Percentiles rank a stretch among this genome's conserved stretches.
Evolutionary conservation across 2,888 invertebrate species (phyloP).

Genomic region (Drosophila kuntzei): DNA sequence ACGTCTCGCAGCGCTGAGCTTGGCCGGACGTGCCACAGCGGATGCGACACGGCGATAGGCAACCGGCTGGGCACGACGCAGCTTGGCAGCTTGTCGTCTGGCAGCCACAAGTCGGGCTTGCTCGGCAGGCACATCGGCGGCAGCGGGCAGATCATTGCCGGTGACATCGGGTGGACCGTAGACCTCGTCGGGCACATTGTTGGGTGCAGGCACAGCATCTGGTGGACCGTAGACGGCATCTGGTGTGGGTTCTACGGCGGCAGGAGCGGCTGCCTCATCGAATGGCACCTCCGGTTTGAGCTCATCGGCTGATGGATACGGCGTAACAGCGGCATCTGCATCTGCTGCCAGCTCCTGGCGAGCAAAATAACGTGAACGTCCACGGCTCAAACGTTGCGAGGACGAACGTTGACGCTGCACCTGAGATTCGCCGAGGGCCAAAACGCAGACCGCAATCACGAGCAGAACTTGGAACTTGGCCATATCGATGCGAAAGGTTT

Average conservation of each 20-base stretch:
- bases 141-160: conserved; percentile 66
- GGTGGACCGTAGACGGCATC: conserved; percentile 82
- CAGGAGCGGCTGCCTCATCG: conserved; percentile 70
- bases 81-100: conserved; percentile 62
- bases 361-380: conserved; percentile 70
- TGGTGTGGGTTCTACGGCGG: conserved; percentile 66
- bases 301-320: conserved; percentile 81
- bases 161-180: conserved; percentile 77
- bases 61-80: conserved; percentile 60
- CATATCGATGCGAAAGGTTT: conserved; percentile 56
- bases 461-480: conserved; percentile 74
- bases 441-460: conserved; percentile 45
- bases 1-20: conserved; percentile 56
- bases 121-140: conserved; percentile 67
- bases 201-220: conserved; percentile 65
- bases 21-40: conserved; percentile 65
- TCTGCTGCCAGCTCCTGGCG: conserved; percentile 77
- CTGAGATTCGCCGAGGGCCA: conserved; percentile 64
- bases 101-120: conserved; percentile 75
- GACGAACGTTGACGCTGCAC: conserved; percentile 41
- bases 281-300: conserved; percentile 82
- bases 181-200: conserved; percentile 75
- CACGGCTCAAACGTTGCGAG: conserved; percentile 65
- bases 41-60: conserved; percentile 58
- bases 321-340: conserved; percentile 73